These are phyloP conservation scores for Lepus europaeus DNA, from an alignment of 2,113 vertebrate species.

Conservation along the genomic window DNA sequence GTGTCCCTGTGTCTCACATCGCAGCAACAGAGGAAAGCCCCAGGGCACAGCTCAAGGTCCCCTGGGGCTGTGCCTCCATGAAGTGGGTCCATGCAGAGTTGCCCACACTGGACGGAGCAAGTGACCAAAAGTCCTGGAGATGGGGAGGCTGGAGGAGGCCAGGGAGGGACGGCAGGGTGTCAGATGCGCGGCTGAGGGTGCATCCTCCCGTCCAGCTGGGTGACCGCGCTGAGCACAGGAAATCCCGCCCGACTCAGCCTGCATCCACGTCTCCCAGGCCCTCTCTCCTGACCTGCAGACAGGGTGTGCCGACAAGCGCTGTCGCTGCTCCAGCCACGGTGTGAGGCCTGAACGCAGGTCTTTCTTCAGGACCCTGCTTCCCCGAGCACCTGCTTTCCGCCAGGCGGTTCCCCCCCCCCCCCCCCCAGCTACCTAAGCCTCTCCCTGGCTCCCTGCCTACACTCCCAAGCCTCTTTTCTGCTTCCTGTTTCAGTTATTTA, in stretches of 20 bases:
- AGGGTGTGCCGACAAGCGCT: neutral
- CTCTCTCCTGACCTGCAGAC: neutral
- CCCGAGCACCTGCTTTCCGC: accelerated
- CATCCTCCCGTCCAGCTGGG: neutral
- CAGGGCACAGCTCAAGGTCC: accelerated
- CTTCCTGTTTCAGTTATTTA: neutral
- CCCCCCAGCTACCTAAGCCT: too few species aligned
- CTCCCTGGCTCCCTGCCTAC: neutral
- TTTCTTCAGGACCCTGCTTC: neutral
- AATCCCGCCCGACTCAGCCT: neutral
- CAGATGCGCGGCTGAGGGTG: too few species aligned
- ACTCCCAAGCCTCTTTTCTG: neutral
- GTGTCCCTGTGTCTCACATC: neutral
- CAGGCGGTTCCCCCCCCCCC: accelerated
- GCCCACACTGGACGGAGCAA: neutral
- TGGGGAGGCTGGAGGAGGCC: neutral
- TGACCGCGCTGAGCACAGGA: neutral
- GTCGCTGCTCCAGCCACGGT: accelerated
- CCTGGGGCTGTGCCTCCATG: accelerated
- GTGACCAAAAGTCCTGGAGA: neutral
- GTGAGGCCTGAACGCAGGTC: neutral
- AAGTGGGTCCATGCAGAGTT: neutral
- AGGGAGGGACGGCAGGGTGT: accelerated
- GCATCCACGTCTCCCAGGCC: neutral
- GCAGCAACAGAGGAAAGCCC: neutral